Evolutionary conservation across 92 coral and sea anemone genomes (phyloP).

Genomic region (Epizoanthus ramosus): DNA sequence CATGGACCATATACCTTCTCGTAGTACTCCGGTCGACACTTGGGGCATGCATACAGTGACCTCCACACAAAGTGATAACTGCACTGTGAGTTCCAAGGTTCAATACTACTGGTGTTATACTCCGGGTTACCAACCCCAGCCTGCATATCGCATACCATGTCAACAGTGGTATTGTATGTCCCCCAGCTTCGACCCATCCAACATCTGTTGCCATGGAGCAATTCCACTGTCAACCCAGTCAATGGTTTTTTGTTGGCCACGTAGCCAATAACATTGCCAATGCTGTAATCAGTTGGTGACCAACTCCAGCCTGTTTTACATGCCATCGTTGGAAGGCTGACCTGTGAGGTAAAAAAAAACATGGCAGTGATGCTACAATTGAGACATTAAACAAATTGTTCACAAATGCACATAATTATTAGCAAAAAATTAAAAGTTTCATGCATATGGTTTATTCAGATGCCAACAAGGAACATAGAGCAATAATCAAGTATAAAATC

Average conservation of each 20-base stretch:
- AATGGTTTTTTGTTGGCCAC: conserved; percentile 51
- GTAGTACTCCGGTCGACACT: conserved; percentile 66
- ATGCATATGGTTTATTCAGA: too few species aligned
- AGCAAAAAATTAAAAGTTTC: too few species aligned
- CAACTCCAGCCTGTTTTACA: conserved; percentile 71
- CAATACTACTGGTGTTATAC: conserved; percentile 52
- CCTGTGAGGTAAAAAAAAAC: neutral
- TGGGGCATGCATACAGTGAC: conserved; percentile 87
- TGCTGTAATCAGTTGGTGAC: conserved; percentile 40
- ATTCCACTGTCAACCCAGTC: conserved; percentile 71
- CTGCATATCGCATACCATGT: conserved; percentile 70
- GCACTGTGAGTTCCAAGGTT: conserved; percentile 29
- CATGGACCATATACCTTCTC: conserved; percentile 58
- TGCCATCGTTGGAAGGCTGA: conserved; percentile 75
- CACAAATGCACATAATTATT: too few species aligned
- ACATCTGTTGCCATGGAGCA: conserved; percentile 76
- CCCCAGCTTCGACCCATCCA: neutral
- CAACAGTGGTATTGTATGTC: conserved; percentile 52
- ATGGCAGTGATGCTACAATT: too few species aligned
- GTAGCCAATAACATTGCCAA: conserved; percentile 83
- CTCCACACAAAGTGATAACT: conserved; percentile 68
- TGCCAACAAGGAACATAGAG: too few species aligned
- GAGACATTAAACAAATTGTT: too few species aligned
- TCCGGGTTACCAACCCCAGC: conserved; percentile 85
- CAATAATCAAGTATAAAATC: too few species aligned